phyloP scores from a whole-genome alignment of 2,797 vertebrate species.

The Amblyopsis hoosieri region DNA sequence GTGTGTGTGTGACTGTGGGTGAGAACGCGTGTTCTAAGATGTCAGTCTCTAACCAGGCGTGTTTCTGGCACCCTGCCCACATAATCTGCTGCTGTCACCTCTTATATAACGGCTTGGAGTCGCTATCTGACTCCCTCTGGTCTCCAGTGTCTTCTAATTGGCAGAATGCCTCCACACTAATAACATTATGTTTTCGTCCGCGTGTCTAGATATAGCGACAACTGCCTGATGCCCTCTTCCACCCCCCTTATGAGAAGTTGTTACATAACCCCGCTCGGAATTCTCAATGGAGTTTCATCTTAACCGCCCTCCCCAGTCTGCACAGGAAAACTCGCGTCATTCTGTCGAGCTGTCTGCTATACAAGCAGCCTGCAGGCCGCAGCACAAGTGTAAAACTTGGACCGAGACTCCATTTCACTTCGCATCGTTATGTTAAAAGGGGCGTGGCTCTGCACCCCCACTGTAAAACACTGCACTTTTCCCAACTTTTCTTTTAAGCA shows the following conservation, averaged over 20 bases:
- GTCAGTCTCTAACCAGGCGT: slow-evolving; percentile 4
- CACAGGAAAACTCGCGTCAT: slow-evolving; percentile 37
- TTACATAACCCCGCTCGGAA: slow-evolving; percentile 83
- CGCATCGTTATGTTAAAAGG: slow-evolving; percentile 1
- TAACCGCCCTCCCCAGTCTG: slow-evolving; percentile 6
- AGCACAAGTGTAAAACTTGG: not conserved
- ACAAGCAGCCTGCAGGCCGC: not conserved
- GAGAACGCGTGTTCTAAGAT: slow-evolving; percentile 2
- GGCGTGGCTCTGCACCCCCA: slow-evolving; percentile 11
- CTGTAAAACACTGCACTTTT: too few relatives aligned
- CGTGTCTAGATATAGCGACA: slow-evolving; percentile 31
- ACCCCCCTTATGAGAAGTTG: slow-evolving; percentile 59
- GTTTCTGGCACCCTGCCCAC: slow-evolving; percentile 8
- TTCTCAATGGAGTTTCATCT: slow-evolving; percentile 73
- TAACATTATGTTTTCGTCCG: slow-evolving; percentile 25
- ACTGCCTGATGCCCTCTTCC: not conserved
- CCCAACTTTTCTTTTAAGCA: too few relatives aligned
- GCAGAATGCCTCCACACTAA: slow-evolving; percentile 19
- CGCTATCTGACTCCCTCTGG: not conserved
- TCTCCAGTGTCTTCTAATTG: not conserved
- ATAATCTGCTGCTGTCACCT: slow-evolving; percentile 13
- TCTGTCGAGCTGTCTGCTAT: slow-evolving; percentile 62
- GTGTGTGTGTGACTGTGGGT: not conserved
- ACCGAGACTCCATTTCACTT: not conserved
- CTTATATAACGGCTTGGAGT: slow-evolving; percentile 36